Percentiles rank a stretch among this genome's conserved stretches.
Evolutionary conservation across 1,140 invertebrate species (phyloP).

Genomic region (Helicoverpa armigera): DNA sequence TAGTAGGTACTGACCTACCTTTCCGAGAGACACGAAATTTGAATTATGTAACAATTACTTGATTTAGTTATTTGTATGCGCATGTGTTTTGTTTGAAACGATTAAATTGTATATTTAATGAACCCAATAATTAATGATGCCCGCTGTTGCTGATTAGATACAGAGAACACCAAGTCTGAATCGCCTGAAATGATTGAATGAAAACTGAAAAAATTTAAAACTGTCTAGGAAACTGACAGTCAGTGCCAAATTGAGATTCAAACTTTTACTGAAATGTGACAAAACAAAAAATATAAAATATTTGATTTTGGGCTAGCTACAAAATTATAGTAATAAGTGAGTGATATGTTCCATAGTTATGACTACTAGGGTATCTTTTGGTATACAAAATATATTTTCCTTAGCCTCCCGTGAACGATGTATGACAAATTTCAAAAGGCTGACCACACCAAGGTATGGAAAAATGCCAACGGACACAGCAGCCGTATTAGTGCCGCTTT

Average conservation of each 20-base stretch:
- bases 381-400: constrained; percentile 70
- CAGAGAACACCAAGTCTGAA: too few species aligned
- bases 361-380: constrained; percentile 53
- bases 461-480: constrained; percentile 60
- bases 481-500: constrained; percentile 91
- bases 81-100: too few species aligned
- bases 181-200: too few species aligned
- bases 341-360: constrained; percentile 39
- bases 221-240: background rate
- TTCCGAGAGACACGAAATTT: too few species aligned
- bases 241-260: background rate
- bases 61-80: too few species aligned
- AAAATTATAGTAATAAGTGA: background rate
- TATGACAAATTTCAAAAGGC: constrained; percentile 70
- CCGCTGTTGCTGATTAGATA: too few species aligned
- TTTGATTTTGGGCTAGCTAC: background rate
- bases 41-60: too few species aligned
- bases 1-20: too few species aligned
- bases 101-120: too few species aligned
- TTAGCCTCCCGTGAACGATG: constrained; percentile 69
- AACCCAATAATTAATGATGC: too few species aligned
- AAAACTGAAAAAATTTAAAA: background rate
- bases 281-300: background rate
- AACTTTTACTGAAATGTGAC: background rate
- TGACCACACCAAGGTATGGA: constrained; percentile 58